Percentiles rank a stretch among this genome's conserved stretches.
Evolutionary conservation across 2,888 invertebrate genomes (phyloP).

Genomic region (Napeogenes inachia): DNA sequence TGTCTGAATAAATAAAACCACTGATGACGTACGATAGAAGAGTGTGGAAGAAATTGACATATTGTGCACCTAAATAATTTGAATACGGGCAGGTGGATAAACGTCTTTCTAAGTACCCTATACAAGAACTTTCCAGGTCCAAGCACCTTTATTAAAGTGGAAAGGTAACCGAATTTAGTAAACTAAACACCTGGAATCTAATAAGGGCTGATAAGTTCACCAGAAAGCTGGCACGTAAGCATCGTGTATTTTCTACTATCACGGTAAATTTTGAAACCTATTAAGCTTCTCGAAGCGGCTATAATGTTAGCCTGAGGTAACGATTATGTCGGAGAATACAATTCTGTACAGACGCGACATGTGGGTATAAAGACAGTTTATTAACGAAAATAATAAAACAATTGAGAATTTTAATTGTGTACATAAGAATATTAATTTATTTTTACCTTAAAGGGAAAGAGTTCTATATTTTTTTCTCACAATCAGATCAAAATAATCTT

Average conservation of each 20-base stretch:
- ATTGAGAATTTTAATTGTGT: too few species aligned
- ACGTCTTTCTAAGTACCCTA: too few species aligned
- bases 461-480: too few species aligned
- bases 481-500: too few species aligned
- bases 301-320: slow-evolving; percentile 75
- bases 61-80: too few species aligned
- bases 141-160: slow-evolving; percentile 20
- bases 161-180: slow-evolving; percentile 31
- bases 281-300: slow-evolving; percentile 75
- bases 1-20: too few species aligned
- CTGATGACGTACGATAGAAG: too few species aligned
- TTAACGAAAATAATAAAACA: too few species aligned
- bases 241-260: slow-evolving; percentile 74
- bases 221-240: slow-evolving; percentile 65
- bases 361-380: slow-evolving; percentile 29
- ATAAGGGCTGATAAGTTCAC: slow-evolving; percentile 64
- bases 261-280: slow-evolving; percentile 75
- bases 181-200: slow-evolving; percentile 62
- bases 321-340: slow-evolving; percentile 69
- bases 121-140: not conserved
- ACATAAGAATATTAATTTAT: too few species aligned
- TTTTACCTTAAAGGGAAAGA: too few species aligned
- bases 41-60: too few species aligned
- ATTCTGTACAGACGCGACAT: slow-evolving; percentile 16
- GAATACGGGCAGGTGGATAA: too few species aligned